A percentile compares a stretch with the other conserved stretches of the same genome.
Evolutionary conservation across 2,888 invertebrate species (phyloP).

Genomic region (Limnephilus rhombicus): DNA sequence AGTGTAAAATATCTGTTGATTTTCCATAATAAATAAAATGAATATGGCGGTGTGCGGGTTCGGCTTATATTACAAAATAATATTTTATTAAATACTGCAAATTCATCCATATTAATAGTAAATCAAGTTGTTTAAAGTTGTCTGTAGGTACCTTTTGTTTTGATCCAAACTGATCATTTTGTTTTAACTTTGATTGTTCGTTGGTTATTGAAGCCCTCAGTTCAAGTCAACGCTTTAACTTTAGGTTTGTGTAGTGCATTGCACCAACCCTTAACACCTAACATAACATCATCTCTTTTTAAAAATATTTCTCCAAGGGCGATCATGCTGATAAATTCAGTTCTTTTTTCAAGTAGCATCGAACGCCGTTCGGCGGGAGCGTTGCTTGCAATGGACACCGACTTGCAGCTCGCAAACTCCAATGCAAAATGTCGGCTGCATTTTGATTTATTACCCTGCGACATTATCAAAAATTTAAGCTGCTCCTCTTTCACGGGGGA

Average conservation of each 20-base stretch:
- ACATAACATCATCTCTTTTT: background rate
- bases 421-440: constrained; percentile 26
- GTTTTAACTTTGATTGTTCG: no score
- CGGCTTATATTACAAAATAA: no score
- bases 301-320: background rate
- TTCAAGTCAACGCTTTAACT: no score
- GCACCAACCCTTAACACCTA: background rate
- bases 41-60: no score
- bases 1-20: no score
- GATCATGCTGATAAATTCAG: constrained; percentile 19
- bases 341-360: background rate
- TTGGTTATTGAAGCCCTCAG: no score
- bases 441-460: constrained; percentile 63
- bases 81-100: no score
- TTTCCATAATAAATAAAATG: no score
- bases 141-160: no score
- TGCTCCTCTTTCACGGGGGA: constrained; percentile 53
- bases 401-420: background rate
- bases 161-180: no score
- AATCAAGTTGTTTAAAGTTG: no score
- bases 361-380: background rate
- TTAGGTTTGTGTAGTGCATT: background rate
- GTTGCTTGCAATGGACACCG: background rate
- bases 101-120: no score
- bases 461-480: constrained; percentile 64